phyloP scores from a whole-genome alignment of 2,888 invertebrate genomes.

The Dione vanillae region DNA sequence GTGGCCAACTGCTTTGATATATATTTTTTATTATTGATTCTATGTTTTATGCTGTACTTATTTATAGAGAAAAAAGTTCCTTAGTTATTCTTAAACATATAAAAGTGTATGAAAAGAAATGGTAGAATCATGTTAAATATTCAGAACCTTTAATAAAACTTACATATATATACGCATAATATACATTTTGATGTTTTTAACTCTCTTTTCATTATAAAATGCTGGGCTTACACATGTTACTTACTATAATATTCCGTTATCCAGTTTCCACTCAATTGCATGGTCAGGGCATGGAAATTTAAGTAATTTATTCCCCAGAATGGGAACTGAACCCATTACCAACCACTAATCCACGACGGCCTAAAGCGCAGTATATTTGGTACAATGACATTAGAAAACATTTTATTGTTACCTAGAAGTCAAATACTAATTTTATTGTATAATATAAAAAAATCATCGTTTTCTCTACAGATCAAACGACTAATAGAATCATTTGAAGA shows the following conservation, averaged over 20 bases:
- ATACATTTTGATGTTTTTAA: too few relatives aligned
- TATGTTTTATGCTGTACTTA: neutral
- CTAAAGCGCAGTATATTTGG: too few relatives aligned
- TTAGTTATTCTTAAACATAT: neutral
- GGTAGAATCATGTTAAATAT: neutral
- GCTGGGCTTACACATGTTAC: too few relatives aligned
- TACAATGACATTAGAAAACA: neutral
- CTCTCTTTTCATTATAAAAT: too few relatives aligned
- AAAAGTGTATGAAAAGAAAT: neutral
- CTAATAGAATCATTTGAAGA: neutral
- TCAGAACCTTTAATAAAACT: too few relatives aligned
- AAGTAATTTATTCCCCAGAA: too few relatives aligned
- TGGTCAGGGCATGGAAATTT: too few relatives aligned
- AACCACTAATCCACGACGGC: too few relatives aligned
- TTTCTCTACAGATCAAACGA: slow-evolving; percentile 7
- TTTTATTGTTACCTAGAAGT: neutral
- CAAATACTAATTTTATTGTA: neutral
- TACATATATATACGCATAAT: too few relatives aligned
- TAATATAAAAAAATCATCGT: neutral
- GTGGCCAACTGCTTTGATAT: slow-evolving; percentile 22
- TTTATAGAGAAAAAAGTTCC: neutral
- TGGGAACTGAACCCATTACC: too few relatives aligned
- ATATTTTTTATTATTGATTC: slow-evolving; percentile 6
- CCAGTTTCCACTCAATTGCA: too few relatives aligned
- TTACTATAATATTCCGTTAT: too few relatives aligned